Evolutionary conservation across 2,797 vertebrate genomes (phyloP), one percentile per base, ranked within the genome.

Genomic region (Dallia pectoralis): DNA sequence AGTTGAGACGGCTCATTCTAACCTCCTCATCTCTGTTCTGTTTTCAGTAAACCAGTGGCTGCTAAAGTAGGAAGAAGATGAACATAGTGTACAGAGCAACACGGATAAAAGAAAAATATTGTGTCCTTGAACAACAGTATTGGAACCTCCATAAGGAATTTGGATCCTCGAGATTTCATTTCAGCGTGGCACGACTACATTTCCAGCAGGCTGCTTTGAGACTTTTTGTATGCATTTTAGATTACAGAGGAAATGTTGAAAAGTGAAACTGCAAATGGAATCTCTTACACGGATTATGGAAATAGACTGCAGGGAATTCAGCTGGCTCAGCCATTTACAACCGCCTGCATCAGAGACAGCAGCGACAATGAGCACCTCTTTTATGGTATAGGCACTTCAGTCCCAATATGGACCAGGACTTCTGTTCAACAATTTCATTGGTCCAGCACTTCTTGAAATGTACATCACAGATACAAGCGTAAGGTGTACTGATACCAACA

Each of bases 11-110:
- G 22, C 59, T 44, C 33, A 16, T 36, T 27, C 64, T 36, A 74
- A 66, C 49, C 48, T 36, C 18, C 25, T 16, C 73, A 62, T 59
- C 59, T 48, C 56, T 63, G 59, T 71, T 49, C 27, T n/a, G 30
- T 48, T 15, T 49, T 22, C 77, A 97, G 96, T 97, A 90, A 97
- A 97, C 78, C 95, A 97, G 90, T 97, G 96, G 96, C 95, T 97
- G 81, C 94, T 97, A 85, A 97, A 97, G 90, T 97, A 93, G 80
- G 79, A 73, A 63, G 59, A 22, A 0, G 61, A 51, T 32, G 47
- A 69, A 69, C n/a, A 14, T 4, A 1, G 16, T 71, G 75, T 63
- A 62, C 59, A 30, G n/a, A 53, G 51, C 51, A n/a, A 53, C 51
- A 53, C 19, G 2, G n/a, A 53, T 8, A 53, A 53, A 53, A 15